Evolutionary conservation across 1,140 invertebrate species (phyloP), one percentile per base, ranked within the genome.

Genomic region (Ceratitis capitata): DNA sequence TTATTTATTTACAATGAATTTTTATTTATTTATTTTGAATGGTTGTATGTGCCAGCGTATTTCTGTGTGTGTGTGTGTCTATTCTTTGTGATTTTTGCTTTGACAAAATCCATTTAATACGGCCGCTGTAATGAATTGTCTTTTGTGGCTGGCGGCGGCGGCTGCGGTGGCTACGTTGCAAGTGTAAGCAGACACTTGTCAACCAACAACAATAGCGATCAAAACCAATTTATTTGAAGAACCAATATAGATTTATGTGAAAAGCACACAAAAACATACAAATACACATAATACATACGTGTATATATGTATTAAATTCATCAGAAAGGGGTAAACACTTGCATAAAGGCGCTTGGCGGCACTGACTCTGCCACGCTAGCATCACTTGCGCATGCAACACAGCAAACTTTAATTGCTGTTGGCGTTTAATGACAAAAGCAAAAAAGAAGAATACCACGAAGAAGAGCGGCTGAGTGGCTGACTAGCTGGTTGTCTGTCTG

Each of bases 361-460:
- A n/a, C n/a, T n/a, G n/a, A n/a, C n/a, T n/a, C 3, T 61, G 56
- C 19, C 12, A 7, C 5, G n/a, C n/a, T 19, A 26, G n/a, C n/a
- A 26, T n/a, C 26, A 45, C 69, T 26, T 23, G 19, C 23, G 69
- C 35, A 45, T 78, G 69, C 69, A 78, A 78, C 69, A 78, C 69
- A 78, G n/a, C n/a, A 78, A 78, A 78, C 69, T 78, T 78, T 78
- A 78, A 78, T 78, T 78, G 69, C 69, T 78, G 14, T 78, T 78
- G 69, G 69, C 69, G 69, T 35, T 39, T 78, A 78, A 78, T 78
- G 69, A 78, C 39, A 78, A 42, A 42, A 56, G 51, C 51, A 23
- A n/a, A 0, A 3, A n/a, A n/a, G 1, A 10, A 6, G 23, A 3
- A n/a, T n/a, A n/a, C n/a, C n/a, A n/a, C 2, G 4, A n/a, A n/a